phyloP scores from a whole-genome alignment of 2,113 vertebrate species.

The Marmota monax region DNA sequence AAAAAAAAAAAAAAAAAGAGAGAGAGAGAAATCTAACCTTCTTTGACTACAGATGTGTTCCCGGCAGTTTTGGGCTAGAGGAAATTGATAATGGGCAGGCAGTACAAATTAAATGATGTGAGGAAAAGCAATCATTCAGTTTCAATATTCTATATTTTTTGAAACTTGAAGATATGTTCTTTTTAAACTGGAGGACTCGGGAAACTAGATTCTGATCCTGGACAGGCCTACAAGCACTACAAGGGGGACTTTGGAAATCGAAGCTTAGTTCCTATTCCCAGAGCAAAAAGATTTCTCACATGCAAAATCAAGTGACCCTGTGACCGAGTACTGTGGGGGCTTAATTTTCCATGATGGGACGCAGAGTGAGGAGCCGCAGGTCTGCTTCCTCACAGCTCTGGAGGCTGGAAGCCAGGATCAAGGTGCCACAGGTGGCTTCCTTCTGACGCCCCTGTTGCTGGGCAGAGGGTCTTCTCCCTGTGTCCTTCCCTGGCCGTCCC shows the following conservation, averaged over 20 bases:
- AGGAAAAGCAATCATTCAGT: background rate
- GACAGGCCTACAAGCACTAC: background rate
- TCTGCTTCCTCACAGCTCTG: too few species aligned
- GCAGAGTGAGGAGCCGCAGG: background rate
- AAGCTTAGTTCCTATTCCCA: background rate
- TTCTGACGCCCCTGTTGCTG: too few species aligned
- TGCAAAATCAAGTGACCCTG: background rate
- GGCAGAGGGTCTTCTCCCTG: too few species aligned
- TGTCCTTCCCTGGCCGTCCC: too few species aligned
- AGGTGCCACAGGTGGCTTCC: too few species aligned
- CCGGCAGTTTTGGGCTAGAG: too few species aligned
- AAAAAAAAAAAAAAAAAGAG: too few species aligned
- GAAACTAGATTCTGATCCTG: background rate
- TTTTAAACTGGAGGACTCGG: background rate
- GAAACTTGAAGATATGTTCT: background rate
- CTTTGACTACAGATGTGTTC: too few species aligned
- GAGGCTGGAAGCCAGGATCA: too few species aligned
- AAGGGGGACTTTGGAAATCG: background rate
- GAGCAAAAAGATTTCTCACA: background rate
- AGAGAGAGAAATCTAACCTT: too few species aligned
- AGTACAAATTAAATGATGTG: background rate
- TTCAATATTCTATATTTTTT: background rate
- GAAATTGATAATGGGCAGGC: too few species aligned
- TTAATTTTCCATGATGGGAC: background rate
- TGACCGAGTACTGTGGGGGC: background rate